Evolutionary conservation across 2,797 vertebrate genomes (phyloP), one percentile per base, ranked within the genome.

Genomic region (Cuniculus paca): DNA sequence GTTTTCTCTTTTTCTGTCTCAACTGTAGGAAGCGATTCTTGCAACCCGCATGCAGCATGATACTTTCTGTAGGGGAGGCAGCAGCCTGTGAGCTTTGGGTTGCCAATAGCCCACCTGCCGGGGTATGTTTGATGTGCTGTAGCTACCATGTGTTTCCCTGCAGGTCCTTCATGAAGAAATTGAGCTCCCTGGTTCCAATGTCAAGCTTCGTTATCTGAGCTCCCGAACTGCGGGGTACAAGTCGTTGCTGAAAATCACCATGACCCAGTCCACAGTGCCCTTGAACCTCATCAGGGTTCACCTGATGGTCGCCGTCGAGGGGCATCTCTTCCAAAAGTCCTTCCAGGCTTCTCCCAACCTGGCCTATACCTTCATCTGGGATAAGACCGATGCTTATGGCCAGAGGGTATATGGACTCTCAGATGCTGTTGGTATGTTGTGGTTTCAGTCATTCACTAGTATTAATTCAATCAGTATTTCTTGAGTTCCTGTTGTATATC

Each of bases 101-200:
- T 14, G 36, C 10, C 6, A 16, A 19, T 36, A 54, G 74, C 90
- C 79, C 19, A 6, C 56, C 75, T 50, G 70, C 90, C 31, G 0
- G 17, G 63, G 26, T 8, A 22, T 31, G 12, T 70, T 22, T 78
- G 50, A 96, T 81, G 2, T 5, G 4, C 24, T 3, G 22, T 20
- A 13, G 77, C 77, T 86, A 10, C 50, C 84, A 1, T 86, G 52
- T 91, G 45, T 88, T 83, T 93, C 94, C n/a, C 0, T 97, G 95
- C 98, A 99, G 99, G 99, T 99, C 97, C 99, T 99, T 97, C 99
- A 99, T 96, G 99, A 99, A 98, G 99, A 99, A 98, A 99, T 99
- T 72, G 99, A 99, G 98, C 98, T 99, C 95, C 99, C 99, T 10
- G 99, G 99, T 96, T 99, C 99, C 16, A 99, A 90, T 63, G 98